Conservation (phyloP, 2,797 vertebrate species). For the Lithobates sylvaticus region DNA sequence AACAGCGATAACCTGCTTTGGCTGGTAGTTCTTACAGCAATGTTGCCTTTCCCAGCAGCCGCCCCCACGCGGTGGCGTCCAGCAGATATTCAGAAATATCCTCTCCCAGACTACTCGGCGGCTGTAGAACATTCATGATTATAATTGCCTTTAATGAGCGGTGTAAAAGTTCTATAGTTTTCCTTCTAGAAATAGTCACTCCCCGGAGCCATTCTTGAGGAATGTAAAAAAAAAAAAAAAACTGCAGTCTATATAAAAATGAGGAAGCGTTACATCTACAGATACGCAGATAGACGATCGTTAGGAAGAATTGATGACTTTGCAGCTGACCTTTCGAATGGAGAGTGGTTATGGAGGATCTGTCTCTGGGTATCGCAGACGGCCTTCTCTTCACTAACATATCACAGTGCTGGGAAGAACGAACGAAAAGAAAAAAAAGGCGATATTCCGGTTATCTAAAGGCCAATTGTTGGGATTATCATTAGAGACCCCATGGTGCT, state of each 20-base stretch:
- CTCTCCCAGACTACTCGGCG: background rate
- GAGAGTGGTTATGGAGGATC: background rate
- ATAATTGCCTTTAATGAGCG: conserved; percentile 34
- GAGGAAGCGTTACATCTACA: background rate
- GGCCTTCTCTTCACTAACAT: background rate
- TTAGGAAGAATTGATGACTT: background rate
- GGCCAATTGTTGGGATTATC: too few species aligned
- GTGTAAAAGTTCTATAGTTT: background rate
- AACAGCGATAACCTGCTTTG: too few species aligned
- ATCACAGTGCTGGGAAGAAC: too few species aligned
- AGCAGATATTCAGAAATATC: background rate
- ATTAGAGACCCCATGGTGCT: too few species aligned
- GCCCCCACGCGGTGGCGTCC: background rate
- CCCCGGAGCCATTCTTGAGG: conserved; percentile 15
- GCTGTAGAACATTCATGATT: background rate
- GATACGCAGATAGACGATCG: background rate
- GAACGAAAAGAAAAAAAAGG: too few species aligned
- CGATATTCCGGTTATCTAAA: too few species aligned
- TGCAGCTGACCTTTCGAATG: background rate
- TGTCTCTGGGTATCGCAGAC: background rate
- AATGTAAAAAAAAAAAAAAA: conserved; percentile 7
- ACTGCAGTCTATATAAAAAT: background rate
- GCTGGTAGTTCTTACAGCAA: too few species aligned
- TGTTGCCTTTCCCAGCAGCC: too few species aligned
- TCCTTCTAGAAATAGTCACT: conserved; percentile 13